These are phyloP conservation scores for Mayetiola destructor DNA, from an alignment of 2,888 invertebrate genomes.

Conservation along the genomic window DNA sequence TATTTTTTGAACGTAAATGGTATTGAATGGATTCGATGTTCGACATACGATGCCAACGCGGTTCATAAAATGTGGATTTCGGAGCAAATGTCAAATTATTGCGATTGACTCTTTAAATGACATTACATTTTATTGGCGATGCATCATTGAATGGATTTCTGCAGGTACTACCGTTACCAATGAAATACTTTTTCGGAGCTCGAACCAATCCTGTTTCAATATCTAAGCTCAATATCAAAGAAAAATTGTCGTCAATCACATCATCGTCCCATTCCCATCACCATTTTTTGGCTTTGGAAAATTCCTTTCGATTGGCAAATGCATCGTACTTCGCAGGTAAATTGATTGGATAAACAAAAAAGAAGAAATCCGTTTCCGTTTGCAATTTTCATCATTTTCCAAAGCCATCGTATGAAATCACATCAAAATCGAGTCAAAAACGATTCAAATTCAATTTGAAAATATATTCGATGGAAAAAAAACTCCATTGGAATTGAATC, in stretches of 20 bases:
- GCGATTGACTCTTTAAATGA: not conserved
- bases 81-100: constrained; percentile 10
- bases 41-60: not conserved
- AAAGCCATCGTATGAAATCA: not conserved
- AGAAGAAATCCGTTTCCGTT: not conserved
- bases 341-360: constrained; percentile 16
- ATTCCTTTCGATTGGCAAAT: not conserved
- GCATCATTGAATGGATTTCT: constrained; percentile 13
- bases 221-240: no score
- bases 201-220: no score
- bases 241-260: no score
- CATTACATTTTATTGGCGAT: constrained; percentile 3
- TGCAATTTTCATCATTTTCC: not conserved
- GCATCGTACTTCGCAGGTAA: constrained; percentile 14
- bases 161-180: not conserved
- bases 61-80: constrained; percentile 4
- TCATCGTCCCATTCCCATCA: no score
- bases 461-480: constrained; percentile 3
- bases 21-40: no score
- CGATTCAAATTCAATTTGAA: not conserved
- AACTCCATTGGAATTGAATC: not conserved
- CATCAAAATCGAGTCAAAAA: not conserved
- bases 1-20: no score
- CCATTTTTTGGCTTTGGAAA: no score
- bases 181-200: no score